These are phyloP conservation scores for Psittacara wagleri DNA, from an alignment of 2,113 vertebrate species.

Conservation along the genomic window DNA sequence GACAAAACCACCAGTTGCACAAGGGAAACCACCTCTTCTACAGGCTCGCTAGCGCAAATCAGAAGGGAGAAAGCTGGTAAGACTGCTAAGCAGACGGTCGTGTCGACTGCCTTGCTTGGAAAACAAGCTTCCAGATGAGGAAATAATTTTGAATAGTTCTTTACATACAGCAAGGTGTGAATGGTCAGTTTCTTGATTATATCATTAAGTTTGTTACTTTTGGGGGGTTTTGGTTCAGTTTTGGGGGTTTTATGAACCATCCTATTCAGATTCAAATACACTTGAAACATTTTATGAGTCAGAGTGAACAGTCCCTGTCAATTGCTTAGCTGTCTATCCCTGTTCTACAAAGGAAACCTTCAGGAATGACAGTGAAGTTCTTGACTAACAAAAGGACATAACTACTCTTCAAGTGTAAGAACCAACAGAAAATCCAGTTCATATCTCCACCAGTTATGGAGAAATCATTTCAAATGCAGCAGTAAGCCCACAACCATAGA, in stretches of 20 bases:
- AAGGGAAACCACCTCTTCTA: not conserved
- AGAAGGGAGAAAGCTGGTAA: not conserved
- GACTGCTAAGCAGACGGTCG: not conserved
- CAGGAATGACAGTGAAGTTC: not conserved
- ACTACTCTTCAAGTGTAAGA: not conserved
- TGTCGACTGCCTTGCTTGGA: not conserved
- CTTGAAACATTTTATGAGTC: not conserved
- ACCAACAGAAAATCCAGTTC: not conserved
- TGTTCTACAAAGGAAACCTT: not conserved
- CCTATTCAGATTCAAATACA: not conserved
- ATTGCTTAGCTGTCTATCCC: not conserved
- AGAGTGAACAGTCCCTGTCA: not conserved
- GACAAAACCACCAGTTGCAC: not conserved
- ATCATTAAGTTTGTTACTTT: not conserved
- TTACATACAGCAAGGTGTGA: not conserved
- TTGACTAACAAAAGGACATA: not conserved
- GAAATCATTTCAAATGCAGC: not conserved
- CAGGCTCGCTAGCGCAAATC: not conserved
- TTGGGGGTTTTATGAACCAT: not conserved
- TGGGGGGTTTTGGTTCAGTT: rapidly evolving
- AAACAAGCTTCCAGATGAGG: not conserved
- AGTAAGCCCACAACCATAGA: not conserved
- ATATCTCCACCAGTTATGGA: not conserved
- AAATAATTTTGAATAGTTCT: not conserved
- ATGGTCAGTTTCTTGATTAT: not conserved